phyloP scores from a whole-genome alignment of 92 coral and sea anemone species.

The Nematostella vectensis region DNA sequence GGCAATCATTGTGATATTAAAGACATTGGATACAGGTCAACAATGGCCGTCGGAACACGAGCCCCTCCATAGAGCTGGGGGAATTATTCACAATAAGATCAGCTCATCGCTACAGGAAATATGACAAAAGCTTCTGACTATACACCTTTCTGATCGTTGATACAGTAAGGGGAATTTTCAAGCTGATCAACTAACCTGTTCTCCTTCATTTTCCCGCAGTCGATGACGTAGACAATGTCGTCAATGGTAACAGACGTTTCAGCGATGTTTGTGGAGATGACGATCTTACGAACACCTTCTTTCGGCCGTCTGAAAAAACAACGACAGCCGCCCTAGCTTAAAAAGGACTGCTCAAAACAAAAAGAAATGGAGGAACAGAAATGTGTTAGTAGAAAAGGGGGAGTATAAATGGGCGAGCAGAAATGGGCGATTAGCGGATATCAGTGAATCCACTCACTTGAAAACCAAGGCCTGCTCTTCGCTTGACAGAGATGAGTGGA shows the following conservation, averaged over 20 bases:
- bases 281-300: constrained; percentile 74
- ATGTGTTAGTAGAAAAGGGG: background rate
- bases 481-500: constrained; percentile 71
- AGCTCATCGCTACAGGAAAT: no score
- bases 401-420: background rate
- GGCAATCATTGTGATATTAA: no score
- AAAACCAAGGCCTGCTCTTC: constrained; percentile 79
- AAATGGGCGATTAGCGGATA: background rate
- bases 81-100: background rate
- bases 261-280: constrained; percentile 92
- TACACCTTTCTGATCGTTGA: no score
- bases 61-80: background rate
- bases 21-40: constrained; percentile 2
- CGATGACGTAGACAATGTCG: constrained; percentile 94
- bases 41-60: background rate
- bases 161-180: no score
- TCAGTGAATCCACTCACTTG: constrained; percentile 32
- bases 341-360: no score
- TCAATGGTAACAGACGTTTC: constrained; percentile 99
- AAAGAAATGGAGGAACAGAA: no score
- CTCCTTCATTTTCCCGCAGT: constrained; percentile 95
- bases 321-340: background rate
- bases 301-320: constrained; percentile 43
- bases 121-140: no score
- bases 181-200: constrained; percentile 73